Evolutionary conservation across 2,113 vertebrate species (phyloP).

Genomic region (Buteo buteo): DNA sequence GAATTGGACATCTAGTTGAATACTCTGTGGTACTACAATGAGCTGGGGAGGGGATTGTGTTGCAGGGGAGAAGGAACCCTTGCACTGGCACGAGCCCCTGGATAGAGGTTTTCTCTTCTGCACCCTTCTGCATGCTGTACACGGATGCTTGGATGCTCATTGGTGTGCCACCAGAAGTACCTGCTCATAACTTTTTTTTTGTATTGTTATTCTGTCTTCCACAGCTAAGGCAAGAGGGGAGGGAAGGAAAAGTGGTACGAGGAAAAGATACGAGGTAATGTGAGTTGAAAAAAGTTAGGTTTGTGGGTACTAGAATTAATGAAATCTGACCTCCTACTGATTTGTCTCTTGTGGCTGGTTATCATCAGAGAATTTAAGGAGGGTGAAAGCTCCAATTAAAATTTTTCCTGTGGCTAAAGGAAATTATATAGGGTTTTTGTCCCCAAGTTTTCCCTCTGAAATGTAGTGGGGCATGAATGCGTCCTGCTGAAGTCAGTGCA

Average conservation of each 20-base stretch:
- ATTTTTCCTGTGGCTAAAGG: background rate
- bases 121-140: background rate
- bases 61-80: background rate
- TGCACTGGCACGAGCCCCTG: background rate
- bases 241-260: background rate
- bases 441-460: background rate
- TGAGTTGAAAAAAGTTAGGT: background rate
- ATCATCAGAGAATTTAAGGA: background rate
- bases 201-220: background rate
- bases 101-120: background rate
- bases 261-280: background rate
- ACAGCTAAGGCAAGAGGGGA: no score
- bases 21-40: no score
- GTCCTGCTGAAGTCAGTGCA: no score
- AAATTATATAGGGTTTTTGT: background rate
- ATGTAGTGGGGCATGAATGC: accelerated
- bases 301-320: background rate
- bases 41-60: no score
- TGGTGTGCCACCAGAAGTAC: background rate
- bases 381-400: background rate
- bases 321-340: background rate
- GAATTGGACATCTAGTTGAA: no score
- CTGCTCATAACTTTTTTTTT: background rate
- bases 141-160: background rate
- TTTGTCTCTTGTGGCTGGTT: background rate